Evolutionary conservation across 2,797 vertebrate genomes (phyloP), one percentile per base, ranked within the genome.

Genomic region (Phrynocephalus vlangalii): DNA sequence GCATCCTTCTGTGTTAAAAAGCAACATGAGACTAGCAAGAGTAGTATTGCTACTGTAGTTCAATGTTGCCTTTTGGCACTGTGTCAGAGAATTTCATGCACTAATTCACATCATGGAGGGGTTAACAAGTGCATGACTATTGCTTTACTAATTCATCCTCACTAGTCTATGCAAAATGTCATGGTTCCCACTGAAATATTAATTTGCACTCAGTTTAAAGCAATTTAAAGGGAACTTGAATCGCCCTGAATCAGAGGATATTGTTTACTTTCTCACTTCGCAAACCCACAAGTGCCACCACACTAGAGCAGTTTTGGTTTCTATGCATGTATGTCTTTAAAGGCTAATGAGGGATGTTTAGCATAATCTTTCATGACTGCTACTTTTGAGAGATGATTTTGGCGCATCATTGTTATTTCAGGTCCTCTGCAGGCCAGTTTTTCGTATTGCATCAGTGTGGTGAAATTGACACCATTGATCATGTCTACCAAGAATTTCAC

Each of bases 381-480:
- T 91, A 84, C 80, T 6, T 79, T 66, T 92, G 90, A 79, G 90
- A 75, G 10, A 90, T 86, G 44, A 1, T 8, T 52, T n/a, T 38
- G 50, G 90, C 20, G 7, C 82, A 44, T 48, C 82, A 44, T 48
- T 86, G 18, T 56, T 0, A 5, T 79, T 87, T 84, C 66, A 86
- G n/a, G 2, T 73, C 56, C 28, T 4, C 13, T 90, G 68, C 22
- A 44, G 26, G 13, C 24, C 44, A 26, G 11, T 52, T 76, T 38
- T 86, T 84, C 79, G 79, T 0, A 0, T 73, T 87, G 60, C 82
- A 81, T 16, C 3, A 76, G 63, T 1, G 0, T 50, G 30, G 1
- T 30, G 66, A 80, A 72, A 77, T 30, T 67, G 44, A 48, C 8
- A 70, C 26, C 11, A 28, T 30, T 56, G 8, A 30, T 50, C 52